Evolutionary conservation across 2,888 invertebrate genomes (phyloP), one percentile per base, ranked within the genome.

Genomic region (Polymixis lichenea): DNA sequence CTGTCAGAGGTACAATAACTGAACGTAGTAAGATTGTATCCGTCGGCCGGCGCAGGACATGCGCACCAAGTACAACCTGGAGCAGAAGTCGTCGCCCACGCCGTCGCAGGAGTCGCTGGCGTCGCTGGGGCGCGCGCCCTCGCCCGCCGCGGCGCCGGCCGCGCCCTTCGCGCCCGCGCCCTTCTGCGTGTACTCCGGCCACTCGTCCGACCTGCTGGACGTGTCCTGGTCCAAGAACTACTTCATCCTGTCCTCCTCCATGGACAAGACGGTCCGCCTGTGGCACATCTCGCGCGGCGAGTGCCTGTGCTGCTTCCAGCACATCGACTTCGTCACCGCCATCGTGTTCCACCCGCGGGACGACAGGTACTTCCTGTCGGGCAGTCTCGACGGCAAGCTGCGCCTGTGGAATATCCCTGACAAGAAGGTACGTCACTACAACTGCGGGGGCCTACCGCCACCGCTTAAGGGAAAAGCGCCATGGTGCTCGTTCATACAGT

Each of bases 361-460:
- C 89, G 98, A 98, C 92, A 95, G 98, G 46, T 98, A 99, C 94
- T 99, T 99, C 95, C 96, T 99, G 55, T 99, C 99, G 78, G 99
- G 99, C 25, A 99, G 99, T 32, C 96, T 99, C 66, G 99, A 99
- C 94, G 99, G 99, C 2, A 99, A 99, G 95, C 97, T 99, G 69
- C 97, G 99, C n/a, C 96, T 99, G 13, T 99, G 99, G 99, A 99
- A 99, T 95, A 99, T 99, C 91, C 99, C 99, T 0, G 99, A 99
- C 93, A 99, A 99, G 93, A 99, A 82, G 46, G 89, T 78, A 58
- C 25, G 43, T 53, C n/a, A 9, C 32, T 67, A 32, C 9, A 5
- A 51, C 49, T 4, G 8, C 46, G 28, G 13, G 19, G 13, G 19
- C 17, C 17, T 25, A 19, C 7, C 25, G 7, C 11, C 25, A 46